Evolutionary conservation across 2,888 invertebrate genomes (phyloP).

Genomic region (Serripes groenlandicus): DNA sequence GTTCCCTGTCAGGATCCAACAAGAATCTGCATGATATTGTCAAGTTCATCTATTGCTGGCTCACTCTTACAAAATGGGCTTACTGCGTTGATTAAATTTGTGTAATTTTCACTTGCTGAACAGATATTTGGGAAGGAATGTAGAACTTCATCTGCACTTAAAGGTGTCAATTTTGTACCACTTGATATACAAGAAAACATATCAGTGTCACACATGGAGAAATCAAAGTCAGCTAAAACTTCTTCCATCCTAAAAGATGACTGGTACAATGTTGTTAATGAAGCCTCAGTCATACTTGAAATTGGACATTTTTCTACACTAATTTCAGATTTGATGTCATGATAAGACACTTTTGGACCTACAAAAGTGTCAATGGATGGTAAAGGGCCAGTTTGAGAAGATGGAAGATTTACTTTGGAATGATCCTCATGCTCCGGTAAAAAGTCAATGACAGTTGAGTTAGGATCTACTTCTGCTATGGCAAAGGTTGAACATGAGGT

Average conservation of each 20-base stretch:
- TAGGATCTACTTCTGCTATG: slow-evolving; percentile 68
- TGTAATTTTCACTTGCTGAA: slow-evolving; percentile 64
- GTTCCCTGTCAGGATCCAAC: slow-evolving; percentile 87
- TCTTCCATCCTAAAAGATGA: slow-evolving; percentile 71
- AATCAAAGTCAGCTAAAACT: slow-evolving; percentile 87
- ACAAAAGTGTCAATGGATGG: slow-evolving; percentile 75
- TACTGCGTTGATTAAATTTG: slow-evolving; percentile 68
- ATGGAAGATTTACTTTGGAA: slow-evolving; percentile 42
- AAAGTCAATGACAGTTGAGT: slow-evolving; percentile 70
- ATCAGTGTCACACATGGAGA: slow-evolving; percentile 88
- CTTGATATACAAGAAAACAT: slow-evolving; percentile 85
- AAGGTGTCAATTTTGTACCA: slow-evolving; percentile 83
- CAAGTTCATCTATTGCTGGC: slow-evolving; percentile 88
- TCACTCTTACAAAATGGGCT: slow-evolving; percentile 78
- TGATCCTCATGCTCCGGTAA: slow-evolving; percentile 61
- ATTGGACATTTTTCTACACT: slow-evolving; percentile 48
- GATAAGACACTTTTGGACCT: slow-evolving; percentile 44
- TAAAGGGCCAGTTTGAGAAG: slow-evolving; percentile 61
- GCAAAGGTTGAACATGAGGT: slow-evolving; percentile 63
- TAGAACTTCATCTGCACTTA: slow-evolving; percentile 86
- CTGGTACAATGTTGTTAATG: slow-evolving; percentile 48
- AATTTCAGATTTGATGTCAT: slow-evolving; percentile 36
- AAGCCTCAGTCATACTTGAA: slow-evolving; percentile 52
- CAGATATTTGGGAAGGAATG: slow-evolving; percentile 84
- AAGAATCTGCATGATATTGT: slow-evolving; percentile 91